Evolutionary conservation across 2,888 invertebrate species (phyloP), one percentile per base, ranked within the genome.

Genomic region (Diarsia brunnea): DNA sequence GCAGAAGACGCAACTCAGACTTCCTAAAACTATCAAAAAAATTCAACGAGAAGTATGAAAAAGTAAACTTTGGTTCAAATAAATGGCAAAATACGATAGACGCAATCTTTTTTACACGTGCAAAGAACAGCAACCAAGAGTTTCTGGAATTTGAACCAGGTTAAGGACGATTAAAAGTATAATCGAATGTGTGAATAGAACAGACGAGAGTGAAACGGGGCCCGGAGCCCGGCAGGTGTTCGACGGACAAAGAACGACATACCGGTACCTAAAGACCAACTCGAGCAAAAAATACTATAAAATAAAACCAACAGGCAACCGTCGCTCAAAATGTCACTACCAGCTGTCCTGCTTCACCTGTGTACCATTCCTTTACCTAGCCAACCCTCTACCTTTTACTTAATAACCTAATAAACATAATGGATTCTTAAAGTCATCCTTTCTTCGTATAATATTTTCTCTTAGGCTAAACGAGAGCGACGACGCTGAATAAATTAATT

Each of bases 271-370:
- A 91, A 90, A 90, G 89, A 87, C 84, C 88, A 89, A 89, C 87
- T 87, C 89, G 89, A 89, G 91, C 91, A 94, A 94, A 95, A 94
- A 93, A 91, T 79, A 75, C 74, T 81, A 88, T 85, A 90, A 93
- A 94, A 88, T 85, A 90, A 93, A 94, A 93, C 89, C 85, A 53
- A 73, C 74, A 81, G 85, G 84, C 87, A 87, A 90, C 84, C 88
- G 88, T 88, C 92, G 91, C 87, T 92, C 92, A 92, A 93, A 95
- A 95, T 94, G 94, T 95, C 94, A 93, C 91, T 91, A 91, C 91
- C 95, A 95, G 94, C 95, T 95, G 95, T 92, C 95, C 70, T 71
- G 53, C 73, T 72, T 91, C 93, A 91, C 92, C 92, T 92, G 91
- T 92, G 87, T 85, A 86, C 89, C 88, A 88, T 91, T 90, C 84